phyloP scores from a whole-genome alignment of 2,797 vertebrate species.

The Eremophila alpestris region DNA sequence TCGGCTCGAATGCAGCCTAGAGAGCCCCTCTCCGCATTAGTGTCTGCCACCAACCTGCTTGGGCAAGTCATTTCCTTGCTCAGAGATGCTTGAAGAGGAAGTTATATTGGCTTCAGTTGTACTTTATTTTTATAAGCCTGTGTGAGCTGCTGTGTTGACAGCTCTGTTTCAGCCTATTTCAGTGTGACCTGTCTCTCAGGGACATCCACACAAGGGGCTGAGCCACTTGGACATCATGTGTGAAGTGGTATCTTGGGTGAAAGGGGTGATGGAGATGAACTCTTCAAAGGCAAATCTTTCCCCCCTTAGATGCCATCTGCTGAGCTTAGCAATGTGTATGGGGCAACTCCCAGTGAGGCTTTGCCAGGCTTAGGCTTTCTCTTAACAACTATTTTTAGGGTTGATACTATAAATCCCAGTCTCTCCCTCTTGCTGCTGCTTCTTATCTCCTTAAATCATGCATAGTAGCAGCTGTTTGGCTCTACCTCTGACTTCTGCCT shows the following conservation, averaged over 20 bases:
- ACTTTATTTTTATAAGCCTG: slow-evolving; percentile 39
- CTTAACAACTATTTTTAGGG: slow-evolving; percentile 55
- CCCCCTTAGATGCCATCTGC: background rate
- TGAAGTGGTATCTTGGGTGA: background rate
- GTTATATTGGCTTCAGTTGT: slow-evolving; percentile 11
- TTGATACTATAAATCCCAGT: slow-evolving; percentile 41
- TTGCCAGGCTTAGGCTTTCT: slow-evolving; percentile 41
- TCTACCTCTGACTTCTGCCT: slow-evolving; percentile 29
- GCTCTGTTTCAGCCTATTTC: background rate
- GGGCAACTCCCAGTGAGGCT: slow-evolving; percentile 1
- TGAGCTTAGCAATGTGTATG: background rate
- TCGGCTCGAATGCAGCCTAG: background rate
- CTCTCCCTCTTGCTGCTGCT: slow-evolving; percentile 28
- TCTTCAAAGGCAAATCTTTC: background rate
- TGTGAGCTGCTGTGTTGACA: background rate
- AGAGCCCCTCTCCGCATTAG: background rate
- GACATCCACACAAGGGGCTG: background rate
- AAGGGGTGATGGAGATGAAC: background rate
- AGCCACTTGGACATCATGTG: background rate
- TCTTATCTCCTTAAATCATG: slow-evolving; percentile 63
- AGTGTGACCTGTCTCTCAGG: background rate
- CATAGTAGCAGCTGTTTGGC: slow-evolving; percentile 56
- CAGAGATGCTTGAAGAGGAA: slow-evolving; percentile 40
- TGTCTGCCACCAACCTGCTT: slow-evolving; percentile 48
- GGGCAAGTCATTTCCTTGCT: slow-evolving; percentile 35